A percentile compares a stretch with the other conserved stretches of the same genome.
phyloP scores from a whole-genome alignment of 2,888 invertebrate genomes.

The Fragum sueziense region DNA sequence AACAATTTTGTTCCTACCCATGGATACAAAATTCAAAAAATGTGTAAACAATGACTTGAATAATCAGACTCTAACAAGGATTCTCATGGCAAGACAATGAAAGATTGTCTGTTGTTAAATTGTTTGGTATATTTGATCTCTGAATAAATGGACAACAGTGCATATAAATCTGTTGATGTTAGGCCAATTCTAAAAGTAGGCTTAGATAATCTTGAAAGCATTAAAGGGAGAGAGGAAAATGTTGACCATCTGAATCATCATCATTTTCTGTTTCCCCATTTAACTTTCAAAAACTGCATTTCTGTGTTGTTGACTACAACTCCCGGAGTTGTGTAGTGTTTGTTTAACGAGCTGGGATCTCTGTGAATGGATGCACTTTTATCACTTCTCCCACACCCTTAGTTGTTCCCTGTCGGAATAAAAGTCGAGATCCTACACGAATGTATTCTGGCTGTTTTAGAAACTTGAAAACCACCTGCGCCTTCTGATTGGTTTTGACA shows the following conservation, averaged over 20 bases:
- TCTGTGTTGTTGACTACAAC: background rate
- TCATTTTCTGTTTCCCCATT: background rate
- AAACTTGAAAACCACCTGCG: conserved; percentile 94
- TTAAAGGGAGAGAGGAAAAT: background rate
- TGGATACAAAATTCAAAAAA: too few relatives aligned
- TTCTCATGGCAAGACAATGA: too few relatives aligned
- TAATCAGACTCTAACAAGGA: too few relatives aligned
- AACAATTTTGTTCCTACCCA: too few relatives aligned
- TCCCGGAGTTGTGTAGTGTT: background rate
- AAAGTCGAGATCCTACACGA: conserved; percentile 89
- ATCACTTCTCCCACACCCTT: conserved; percentile 92
- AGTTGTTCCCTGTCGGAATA: conserved; percentile 92
- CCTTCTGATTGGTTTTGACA: conserved; percentile 90
- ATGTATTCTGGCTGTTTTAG: conserved; percentile 95
- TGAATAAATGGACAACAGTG: too few relatives aligned
- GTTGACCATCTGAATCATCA: background rate
- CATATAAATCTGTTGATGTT: too few relatives aligned
- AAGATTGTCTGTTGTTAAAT: too few relatives aligned
- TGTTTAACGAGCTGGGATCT: background rate
- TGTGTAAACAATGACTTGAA: too few relatives aligned
- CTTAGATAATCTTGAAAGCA: background rate
- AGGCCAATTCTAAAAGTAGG: too few relatives aligned
- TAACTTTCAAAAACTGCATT: background rate
- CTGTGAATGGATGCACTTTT: conserved; percentile 68
- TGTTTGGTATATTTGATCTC: too few relatives aligned